Evolutionary conservation across 2,888 invertebrate species (phyloP).

Genomic region (Autographa pulchrina): DNA sequence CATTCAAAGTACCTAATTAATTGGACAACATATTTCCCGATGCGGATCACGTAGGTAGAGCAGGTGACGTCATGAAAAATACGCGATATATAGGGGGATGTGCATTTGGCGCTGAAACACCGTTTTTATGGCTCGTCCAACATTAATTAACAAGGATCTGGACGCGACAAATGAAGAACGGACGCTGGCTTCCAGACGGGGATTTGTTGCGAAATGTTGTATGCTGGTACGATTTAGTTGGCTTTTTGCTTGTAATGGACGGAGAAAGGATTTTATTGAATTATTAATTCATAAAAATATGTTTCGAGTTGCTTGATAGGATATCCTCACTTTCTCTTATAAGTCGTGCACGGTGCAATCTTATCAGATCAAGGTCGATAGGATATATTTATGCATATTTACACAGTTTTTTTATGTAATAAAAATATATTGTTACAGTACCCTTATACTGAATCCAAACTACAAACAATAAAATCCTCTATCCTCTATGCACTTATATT

Average conservation of each 20-base stretch:
- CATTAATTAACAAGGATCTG: slow-evolving; percentile 71
- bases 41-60: slow-evolving; percentile 75
- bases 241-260: slow-evolving; percentile 40
- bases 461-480: too few species aligned
- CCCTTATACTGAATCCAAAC: too few species aligned
- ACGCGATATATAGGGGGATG: slow-evolving; percentile 69
- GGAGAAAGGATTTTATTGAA: slow-evolving; percentile 58
- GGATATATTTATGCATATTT: too few species aligned
- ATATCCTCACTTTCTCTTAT: too few species aligned
- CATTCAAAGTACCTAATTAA: slow-evolving; percentile 84
- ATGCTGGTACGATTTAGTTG: slow-evolving; percentile 25
- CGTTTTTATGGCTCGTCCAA: slow-evolving; percentile 69
- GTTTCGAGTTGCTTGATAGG: too few species aligned
- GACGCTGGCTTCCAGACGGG: slow-evolving; percentile 53
- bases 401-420: too few species aligned
- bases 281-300: too few species aligned
- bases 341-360: too few species aligned
- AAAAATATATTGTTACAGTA: too few species aligned
- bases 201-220: slow-evolving; percentile 51
- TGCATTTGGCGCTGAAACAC: slow-evolving; percentile 58
- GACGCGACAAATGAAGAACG: slow-evolving; percentile 69
- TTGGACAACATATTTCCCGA: slow-evolving; percentile 80
- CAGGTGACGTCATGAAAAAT: slow-evolving; percentile 82
- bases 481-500: too few species aligned
- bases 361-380: too few species aligned